phyloP scores from a whole-genome alignment of 1,140 invertebrate species.

The Nomia melanderi region DNA sequence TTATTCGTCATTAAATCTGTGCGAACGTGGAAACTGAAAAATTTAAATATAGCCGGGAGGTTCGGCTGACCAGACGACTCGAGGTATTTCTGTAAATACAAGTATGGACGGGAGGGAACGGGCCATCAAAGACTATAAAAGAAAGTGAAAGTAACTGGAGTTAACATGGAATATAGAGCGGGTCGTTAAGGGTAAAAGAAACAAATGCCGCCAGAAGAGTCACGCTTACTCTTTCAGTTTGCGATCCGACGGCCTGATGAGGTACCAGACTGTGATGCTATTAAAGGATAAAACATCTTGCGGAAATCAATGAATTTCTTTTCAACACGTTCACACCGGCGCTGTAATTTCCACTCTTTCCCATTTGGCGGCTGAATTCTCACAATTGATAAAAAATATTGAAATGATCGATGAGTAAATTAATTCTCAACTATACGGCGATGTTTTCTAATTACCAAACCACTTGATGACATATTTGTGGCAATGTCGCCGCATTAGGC shows the following conservation, averaged over 20 bases:
- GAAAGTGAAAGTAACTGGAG: conserved; percentile 20
- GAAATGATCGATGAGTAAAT: too few relatives aligned
- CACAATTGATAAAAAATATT: too few relatives aligned
- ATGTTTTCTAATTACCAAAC: too few relatives aligned
- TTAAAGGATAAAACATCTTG: too few relatives aligned
- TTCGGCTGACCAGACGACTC: not conserved
- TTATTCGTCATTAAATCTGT: not conserved
- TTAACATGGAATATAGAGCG: conserved; percentile 21
- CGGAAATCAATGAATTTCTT: too few relatives aligned
- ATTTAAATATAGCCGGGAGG: conserved; percentile 1
- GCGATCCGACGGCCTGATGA: not conserved
- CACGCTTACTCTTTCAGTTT: not conserved
- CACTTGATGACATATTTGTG: too few relatives aligned
- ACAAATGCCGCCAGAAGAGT: not conserved
- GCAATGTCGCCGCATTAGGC: too few relatives aligned
- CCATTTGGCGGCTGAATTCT: too few relatives aligned
- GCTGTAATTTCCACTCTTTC: too few relatives aligned
- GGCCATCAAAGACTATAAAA: conserved; percentile 18
- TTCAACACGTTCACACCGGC: too few relatives aligned
- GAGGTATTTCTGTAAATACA: conserved; percentile 4
- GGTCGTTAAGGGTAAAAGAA: conserved; percentile 4
- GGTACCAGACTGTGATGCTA: too few relatives aligned
- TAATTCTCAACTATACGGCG: too few relatives aligned
- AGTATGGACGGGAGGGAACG: not conserved
- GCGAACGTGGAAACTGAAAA: not conserved